Percentiles rank a stretch among this genome's conserved stretches.
Conservation (phyloP, 2,113 vertebrate species). For the Sylvia atricapilla region DNA sequence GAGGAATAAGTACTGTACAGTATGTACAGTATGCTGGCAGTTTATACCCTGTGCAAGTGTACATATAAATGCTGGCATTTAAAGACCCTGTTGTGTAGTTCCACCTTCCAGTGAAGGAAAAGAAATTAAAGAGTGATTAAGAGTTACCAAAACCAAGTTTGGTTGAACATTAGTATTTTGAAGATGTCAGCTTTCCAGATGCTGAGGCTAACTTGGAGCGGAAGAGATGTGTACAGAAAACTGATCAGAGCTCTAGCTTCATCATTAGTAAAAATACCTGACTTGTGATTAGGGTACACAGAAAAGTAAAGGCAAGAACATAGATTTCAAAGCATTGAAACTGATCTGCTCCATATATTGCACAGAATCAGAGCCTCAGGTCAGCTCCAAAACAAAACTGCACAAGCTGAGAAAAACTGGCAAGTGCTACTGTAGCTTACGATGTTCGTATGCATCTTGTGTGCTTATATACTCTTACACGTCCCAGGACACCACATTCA, state of each 20-base stretch:
- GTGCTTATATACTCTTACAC: slow-evolving; percentile 18
- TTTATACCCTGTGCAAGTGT: neutral
- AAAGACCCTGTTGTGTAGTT: neutral
- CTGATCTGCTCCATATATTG: neutral
- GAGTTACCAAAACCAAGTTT: neutral
- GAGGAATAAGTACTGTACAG: neutral
- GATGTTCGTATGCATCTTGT: slow-evolving; percentile 4
- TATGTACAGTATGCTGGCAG: neutral
- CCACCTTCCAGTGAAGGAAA: neutral
- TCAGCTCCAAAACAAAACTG: slow-evolving; percentile 15
- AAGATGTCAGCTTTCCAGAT: slow-evolving; percentile 8
- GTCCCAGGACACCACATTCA: neutral
- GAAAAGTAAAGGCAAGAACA: neutral
- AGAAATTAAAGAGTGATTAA: slow-evolving; percentile 6
- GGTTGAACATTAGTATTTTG: slow-evolving; percentile 8
- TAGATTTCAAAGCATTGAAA: neutral
- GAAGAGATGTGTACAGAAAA: slow-evolving; percentile 32
- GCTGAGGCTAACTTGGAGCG: neutral
- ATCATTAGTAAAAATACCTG: neutral
- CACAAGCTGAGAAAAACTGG: slow-evolving; percentile 25
- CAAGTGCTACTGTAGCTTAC: slow-evolving; percentile 1
- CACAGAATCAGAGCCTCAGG: neutral
- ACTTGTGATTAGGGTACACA: neutral
- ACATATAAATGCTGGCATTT: neutral
- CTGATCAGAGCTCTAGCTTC: slow-evolving; percentile 30